Conservation (phyloP, 2,888 invertebrate species). For the Aphelenchoides bicaudatus region DNA sequence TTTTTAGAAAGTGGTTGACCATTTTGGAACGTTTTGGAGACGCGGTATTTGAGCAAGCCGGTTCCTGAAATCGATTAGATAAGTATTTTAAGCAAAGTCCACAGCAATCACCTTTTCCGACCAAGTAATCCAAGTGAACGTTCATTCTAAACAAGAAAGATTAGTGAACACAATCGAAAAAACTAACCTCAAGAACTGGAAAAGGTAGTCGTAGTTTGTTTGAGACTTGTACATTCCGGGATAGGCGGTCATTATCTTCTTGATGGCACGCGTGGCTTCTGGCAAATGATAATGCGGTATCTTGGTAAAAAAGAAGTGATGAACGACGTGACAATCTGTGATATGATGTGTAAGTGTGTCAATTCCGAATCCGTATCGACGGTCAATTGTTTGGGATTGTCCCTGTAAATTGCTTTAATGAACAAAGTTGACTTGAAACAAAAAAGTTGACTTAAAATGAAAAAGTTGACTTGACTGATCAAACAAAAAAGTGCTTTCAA, state of each 20-base stretch:
- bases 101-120: constrained; percentile 55
- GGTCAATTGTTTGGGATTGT: constrained; percentile 40
- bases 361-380: constrained; percentile 42
- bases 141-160: constrained; percentile 33
- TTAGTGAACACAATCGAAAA: background rate
- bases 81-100: too few species aligned
- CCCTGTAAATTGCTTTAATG: too few species aligned
- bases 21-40: too few species aligned
- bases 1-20: too few species aligned
- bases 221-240: constrained; percentile 45
- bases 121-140: constrained; percentile 50
- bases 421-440: too few species aligned
- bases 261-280: constrained; percentile 47
- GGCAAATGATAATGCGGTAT: constrained; percentile 52
- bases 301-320: constrained; percentile 54
- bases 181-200: constrained; percentile 39
- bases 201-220: constrained; percentile 45
- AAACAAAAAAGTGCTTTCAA: too few species aligned
- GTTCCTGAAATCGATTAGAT: too few species aligned
- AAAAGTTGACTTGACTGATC: too few species aligned
- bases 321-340: constrained; percentile 48
- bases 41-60: constrained; percentile 49
- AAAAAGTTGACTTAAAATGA: too few species aligned
- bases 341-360: constrained; percentile 41
- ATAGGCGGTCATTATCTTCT: constrained; percentile 34